These are phyloP conservation scores for Cetoscarus ocellatus DNA, from an alignment of 2,797 vertebrate genomes.

Conservation along the genomic window DNA sequence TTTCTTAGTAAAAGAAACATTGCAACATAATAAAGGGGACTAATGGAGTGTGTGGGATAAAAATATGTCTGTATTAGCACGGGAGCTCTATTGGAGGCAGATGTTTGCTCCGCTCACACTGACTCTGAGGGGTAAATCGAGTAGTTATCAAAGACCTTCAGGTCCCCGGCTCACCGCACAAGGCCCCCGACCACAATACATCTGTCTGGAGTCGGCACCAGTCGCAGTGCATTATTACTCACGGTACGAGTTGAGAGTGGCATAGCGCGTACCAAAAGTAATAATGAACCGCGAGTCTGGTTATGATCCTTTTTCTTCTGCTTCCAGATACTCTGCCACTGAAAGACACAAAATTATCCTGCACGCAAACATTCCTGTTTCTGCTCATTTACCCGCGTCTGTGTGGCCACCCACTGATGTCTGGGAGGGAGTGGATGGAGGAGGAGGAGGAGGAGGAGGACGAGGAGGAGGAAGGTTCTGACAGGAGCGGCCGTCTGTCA, in stretches of 20 bases:
- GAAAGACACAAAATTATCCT: conserved; percentile 26
- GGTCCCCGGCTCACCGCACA: conserved; percentile 37
- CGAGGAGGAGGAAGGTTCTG: conserved; percentile 51
- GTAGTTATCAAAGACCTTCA: conserved; percentile 45
- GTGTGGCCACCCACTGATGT: conserved; percentile 54
- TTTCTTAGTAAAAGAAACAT: conserved; percentile 42
- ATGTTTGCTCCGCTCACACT: conserved; percentile 51
- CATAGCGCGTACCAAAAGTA: conserved; percentile 99
- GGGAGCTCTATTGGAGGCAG: conserved; percentile 56
- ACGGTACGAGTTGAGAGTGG: conserved; percentile 99
- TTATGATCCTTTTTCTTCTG: conserved; percentile 52
- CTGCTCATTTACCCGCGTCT: conserved; percentile 68
- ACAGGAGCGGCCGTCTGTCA: conserved; percentile 78
- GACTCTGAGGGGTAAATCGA: conserved; percentile 41
- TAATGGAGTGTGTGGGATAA: conserved; percentile 40
- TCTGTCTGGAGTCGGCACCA: conserved; percentile 79
- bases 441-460: conserved; percentile 11
- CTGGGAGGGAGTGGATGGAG: conserved; percentile 46
- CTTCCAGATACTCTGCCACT: conserved; percentile 23
- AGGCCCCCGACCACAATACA: conserved; percentile 29
- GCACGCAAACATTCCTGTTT: not conserved
- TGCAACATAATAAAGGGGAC: conserved; percentile 37
- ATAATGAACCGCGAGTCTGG: conserved; percentile 95
- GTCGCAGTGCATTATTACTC: conserved; percentile 99
- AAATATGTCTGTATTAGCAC: conserved; percentile 53